Conservation (phyloP, 1,140 invertebrate species). For the Ectropis grisescens region DNA sequence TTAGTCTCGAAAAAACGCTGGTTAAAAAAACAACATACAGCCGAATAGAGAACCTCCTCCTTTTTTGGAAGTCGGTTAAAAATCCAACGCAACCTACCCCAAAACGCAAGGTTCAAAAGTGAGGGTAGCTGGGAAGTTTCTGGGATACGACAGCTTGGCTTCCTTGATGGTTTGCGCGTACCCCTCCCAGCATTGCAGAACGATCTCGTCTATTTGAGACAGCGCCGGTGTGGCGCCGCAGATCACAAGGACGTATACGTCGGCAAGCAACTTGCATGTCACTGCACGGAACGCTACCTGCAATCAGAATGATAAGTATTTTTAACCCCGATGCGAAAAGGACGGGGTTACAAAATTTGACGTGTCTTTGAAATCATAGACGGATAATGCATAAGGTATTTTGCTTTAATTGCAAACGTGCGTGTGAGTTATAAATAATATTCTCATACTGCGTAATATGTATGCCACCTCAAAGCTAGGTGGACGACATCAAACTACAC, state of each 20-base stretch:
- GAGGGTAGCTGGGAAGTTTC: slow-evolving; percentile 74
- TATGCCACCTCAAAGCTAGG: too few relatives aligned
- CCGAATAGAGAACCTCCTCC: too few relatives aligned
- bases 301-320: slow-evolving; percentile 15
- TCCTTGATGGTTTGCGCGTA: slow-evolving; percentile 76
- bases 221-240: slow-evolving; percentile 84
- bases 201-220: slow-evolving; percentile 79
- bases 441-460: too few relatives aligned
- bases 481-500: too few relatives aligned
- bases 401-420: too few relatives aligned
- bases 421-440: too few relatives aligned
- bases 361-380: too few relatives aligned
- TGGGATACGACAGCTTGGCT: slow-evolving; percentile 73
- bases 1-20: too few relatives aligned
- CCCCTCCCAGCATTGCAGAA: slow-evolving; percentile 80
- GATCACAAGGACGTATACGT: slow-evolving; percentile 81
- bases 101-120: slow-evolving; percentile 75
- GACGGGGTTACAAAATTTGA: slow-evolving; percentile 19
- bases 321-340: slow-evolving; percentile 1
- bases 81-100: slow-evolving; percentile 75
- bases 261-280: slow-evolving; percentile 79
- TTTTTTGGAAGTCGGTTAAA: too few relatives aligned
- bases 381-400: too few relatives aligned
- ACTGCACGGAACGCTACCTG: slow-evolving; percentile 87
- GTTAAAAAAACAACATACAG: too few relatives aligned